A percentile compares a stretch with the other conserved stretches of the same genome.
Evolutionary conservation across 2,113 vertebrate species (phyloP).

Genomic region (Sebastes schlegelii): DNA sequence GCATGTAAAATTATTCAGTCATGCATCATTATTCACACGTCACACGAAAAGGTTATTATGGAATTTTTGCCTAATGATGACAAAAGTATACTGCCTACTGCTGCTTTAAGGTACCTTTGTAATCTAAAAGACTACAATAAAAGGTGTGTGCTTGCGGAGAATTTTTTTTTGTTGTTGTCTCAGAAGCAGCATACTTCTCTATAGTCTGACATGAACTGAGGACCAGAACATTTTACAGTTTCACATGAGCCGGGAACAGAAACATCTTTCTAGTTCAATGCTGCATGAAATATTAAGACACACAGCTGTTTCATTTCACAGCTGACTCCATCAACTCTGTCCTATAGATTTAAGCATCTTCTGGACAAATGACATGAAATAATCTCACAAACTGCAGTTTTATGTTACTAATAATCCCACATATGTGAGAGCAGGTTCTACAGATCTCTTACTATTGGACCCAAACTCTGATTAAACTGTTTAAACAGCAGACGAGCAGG

Average conservation of each 20-base stretch:
- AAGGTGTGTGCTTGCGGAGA: background rate
- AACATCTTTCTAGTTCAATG: background rate
- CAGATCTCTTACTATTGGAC: background rate
- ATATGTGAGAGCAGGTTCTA: background rate
- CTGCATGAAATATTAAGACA: constrained; percentile 37
- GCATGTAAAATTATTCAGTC: background rate
- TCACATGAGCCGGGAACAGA: background rate
- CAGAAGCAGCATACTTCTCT: background rate
- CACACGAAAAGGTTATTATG: no score
- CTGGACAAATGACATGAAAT: background rate
- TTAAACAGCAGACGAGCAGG: background rate
- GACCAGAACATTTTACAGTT: background rate
- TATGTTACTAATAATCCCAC: no score
- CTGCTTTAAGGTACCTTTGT: background rate
- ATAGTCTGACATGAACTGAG: background rate
- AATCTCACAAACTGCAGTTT: background rate
- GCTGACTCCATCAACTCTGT: background rate
- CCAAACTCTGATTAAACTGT: background rate
- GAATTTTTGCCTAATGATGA: no score
- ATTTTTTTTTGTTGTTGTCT: background rate
- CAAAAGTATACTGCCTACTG: no score
- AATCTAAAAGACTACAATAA: background rate
- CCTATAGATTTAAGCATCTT: background rate
- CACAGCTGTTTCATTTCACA: constrained; percentile 17
- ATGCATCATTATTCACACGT: background rate